Conservation (phyloP, 2,113 vertebrate genomes). For the Talpa occidentalis region DNA sequence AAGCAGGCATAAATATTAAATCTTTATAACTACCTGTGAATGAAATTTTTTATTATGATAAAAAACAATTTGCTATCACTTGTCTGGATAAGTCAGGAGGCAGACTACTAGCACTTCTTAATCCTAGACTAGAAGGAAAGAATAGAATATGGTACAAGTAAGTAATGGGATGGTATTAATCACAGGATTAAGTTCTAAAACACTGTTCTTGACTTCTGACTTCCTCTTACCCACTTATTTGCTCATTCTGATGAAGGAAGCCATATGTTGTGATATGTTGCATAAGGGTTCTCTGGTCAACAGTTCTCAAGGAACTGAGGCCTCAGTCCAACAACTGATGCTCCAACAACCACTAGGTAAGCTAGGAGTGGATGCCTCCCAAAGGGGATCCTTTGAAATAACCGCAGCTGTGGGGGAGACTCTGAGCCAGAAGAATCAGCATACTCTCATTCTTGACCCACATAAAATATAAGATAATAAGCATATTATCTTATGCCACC, state of each 20-base stretch:
- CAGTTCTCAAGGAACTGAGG: neutral
- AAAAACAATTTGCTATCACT: constrained; percentile 59
- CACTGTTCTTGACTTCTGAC: neutral
- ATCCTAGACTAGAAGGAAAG: neutral
- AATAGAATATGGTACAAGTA: neutral
- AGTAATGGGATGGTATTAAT: neutral
- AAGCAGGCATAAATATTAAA: constrained; percentile 23
- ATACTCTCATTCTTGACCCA: neutral
- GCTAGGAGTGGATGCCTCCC: neutral
- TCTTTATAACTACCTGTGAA: constrained; percentile 16
- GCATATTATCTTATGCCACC: neutral
- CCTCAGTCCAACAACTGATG: neutral
- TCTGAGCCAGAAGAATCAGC: neutral
- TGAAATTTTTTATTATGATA: constrained; percentile 49
- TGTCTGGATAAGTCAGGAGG: neutral
- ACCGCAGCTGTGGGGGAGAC: neutral
- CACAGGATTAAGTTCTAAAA: neutral
- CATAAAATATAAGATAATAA: neutral
- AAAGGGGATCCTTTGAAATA: neutral
- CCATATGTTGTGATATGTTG: neutral
- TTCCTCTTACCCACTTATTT: neutral
- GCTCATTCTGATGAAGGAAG: neutral
- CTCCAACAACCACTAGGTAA: neutral
- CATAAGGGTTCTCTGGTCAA: neutral
- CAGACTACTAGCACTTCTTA: neutral